Conservation (phyloP, 1,140 invertebrate genomes). For the Mamestra configurata region DNA sequence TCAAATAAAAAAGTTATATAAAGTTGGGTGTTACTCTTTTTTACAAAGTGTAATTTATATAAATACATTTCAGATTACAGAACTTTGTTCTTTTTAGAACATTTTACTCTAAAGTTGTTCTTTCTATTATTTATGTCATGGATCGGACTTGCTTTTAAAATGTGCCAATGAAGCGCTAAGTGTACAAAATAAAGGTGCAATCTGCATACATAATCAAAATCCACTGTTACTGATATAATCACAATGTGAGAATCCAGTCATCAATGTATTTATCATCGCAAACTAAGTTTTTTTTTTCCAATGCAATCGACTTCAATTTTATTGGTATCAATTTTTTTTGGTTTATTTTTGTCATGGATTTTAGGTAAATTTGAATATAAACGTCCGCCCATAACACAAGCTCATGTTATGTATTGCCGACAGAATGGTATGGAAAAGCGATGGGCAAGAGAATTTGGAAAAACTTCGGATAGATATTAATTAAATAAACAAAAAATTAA, state of each 20-base stretch:
- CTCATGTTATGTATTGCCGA: constrained; percentile 64
- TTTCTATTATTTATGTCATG: constrained; percentile 45
- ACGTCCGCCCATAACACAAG: constrained; percentile 46
- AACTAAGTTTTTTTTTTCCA: not conserved
- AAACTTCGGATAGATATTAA: constrained; percentile 36
- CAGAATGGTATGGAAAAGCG: constrained; percentile 62
- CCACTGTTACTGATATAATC: not conserved
- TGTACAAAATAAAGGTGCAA: no score
- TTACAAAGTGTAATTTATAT: constrained; percentile 9
- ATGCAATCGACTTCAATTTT: no score
- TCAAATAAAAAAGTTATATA: not conserved
- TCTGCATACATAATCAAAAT: not conserved
- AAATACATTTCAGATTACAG: constrained; percentile 23
- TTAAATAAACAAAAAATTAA: constrained; percentile 45
- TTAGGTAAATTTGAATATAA: not conserved
- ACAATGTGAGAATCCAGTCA: not conserved
- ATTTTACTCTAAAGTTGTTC: constrained; percentile 49
- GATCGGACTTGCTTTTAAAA: not conserved
- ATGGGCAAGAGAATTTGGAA: constrained; percentile 71
- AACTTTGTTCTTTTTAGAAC: constrained; percentile 19
- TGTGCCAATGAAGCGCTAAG: not conserved
- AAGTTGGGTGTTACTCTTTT: not conserved
- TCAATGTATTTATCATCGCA: not conserved
- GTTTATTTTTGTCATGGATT: not conserved
- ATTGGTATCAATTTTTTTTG: not conserved